Evolutionary conservation across 1,140 invertebrate genomes (phyloP).

Genomic region (Drosophila elegans): DNA sequence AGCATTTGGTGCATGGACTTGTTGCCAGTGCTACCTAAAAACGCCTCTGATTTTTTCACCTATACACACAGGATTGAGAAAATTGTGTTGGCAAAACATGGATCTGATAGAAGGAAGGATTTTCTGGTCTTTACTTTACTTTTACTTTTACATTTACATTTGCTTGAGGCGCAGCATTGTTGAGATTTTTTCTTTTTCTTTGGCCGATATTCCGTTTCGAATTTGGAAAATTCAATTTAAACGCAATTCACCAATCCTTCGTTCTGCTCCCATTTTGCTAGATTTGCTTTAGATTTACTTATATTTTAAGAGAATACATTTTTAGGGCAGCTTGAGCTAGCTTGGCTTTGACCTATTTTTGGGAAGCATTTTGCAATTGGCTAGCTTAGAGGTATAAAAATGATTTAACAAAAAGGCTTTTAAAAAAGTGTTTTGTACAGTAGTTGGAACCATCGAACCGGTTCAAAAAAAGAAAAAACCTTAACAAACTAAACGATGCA

Average conservation of each 20-base stretch:
- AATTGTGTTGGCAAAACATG: slow-evolving; percentile 59
- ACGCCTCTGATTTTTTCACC: slow-evolving; percentile 68
- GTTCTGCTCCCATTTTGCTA: slow-evolving; percentile 61
- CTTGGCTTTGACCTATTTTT: slow-evolving; percentile 16
- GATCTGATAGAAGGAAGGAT: slow-evolving; percentile 81
- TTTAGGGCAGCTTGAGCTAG: slow-evolving; percentile 33
- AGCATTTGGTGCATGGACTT: slow-evolving; percentile 70
- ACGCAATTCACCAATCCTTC: slow-evolving; percentile 71
- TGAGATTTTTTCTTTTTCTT: slow-evolving; percentile 85
- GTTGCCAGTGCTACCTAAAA: slow-evolving; percentile 42
- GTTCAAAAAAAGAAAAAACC: slow-evolving; percentile 85
- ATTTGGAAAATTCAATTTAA: slow-evolving; percentile 47
- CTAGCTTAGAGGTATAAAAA: slow-evolving; percentile 48
- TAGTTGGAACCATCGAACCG: slow-evolving; percentile 85
- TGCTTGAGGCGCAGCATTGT: slow-evolving; percentile 65
- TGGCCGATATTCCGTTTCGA: slow-evolving; percentile 77
- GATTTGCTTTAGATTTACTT: slow-evolving; percentile 50
- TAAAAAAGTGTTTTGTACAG: slow-evolving; percentile 43
- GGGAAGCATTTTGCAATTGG: slow-evolving; percentile 78
- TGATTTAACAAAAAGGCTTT: slow-evolving; percentile 49
- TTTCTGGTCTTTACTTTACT: slow-evolving; percentile 53
- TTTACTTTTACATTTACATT: slow-evolving; percentile 16
- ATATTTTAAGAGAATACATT: slow-evolving; percentile 41
- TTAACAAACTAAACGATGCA: slow-evolving; percentile 80
- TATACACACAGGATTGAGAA: slow-evolving; percentile 60